Evolutionary conservation across 2,888 invertebrate species (phyloP).

Genomic region (Ditula angustiorana): DNA sequence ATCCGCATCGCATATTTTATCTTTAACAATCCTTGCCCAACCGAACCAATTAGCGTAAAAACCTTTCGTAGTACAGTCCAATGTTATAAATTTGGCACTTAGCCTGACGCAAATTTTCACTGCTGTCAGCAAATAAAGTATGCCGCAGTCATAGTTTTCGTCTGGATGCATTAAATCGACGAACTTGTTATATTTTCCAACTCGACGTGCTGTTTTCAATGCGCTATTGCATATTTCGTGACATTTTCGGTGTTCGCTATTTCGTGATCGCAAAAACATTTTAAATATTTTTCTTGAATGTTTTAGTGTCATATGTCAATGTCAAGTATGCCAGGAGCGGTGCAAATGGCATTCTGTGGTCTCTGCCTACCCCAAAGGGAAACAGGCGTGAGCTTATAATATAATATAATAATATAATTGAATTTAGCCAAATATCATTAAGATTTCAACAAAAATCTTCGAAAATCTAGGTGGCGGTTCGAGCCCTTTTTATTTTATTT

Average conservation of each 20-base stretch:
- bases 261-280: too few species aligned
- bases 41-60: conserved; percentile 83
- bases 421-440: too few species aligned
- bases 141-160: conserved; percentile 77
- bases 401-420: too few species aligned
- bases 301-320: too few species aligned
- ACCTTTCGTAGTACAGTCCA: conserved; percentile 75
- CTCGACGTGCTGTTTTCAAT: conserved; percentile 63
- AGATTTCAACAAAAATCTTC: too few species aligned
- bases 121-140: conserved; percentile 80
- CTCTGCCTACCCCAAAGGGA: too few species aligned
- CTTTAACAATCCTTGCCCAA: conserved; percentile 82
- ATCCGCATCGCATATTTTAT: conserved; percentile 83
- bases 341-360: too few species aligned
- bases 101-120: conserved; percentile 83
- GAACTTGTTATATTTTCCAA: conserved; percentile 63
- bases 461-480: too few species aligned
- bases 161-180: conserved; percentile 74
- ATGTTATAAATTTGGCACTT: conserved; percentile 85
- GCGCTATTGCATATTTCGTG: conserved; percentile 47
- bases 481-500: too few species aligned
- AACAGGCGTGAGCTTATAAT: too few species aligned
- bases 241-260: conserved; percentile 30
- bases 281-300: too few species aligned
- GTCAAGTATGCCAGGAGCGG: too few species aligned